phyloP scores from a whole-genome alignment of 2,888 invertebrate species.

The Drosophila greeni region DNA sequence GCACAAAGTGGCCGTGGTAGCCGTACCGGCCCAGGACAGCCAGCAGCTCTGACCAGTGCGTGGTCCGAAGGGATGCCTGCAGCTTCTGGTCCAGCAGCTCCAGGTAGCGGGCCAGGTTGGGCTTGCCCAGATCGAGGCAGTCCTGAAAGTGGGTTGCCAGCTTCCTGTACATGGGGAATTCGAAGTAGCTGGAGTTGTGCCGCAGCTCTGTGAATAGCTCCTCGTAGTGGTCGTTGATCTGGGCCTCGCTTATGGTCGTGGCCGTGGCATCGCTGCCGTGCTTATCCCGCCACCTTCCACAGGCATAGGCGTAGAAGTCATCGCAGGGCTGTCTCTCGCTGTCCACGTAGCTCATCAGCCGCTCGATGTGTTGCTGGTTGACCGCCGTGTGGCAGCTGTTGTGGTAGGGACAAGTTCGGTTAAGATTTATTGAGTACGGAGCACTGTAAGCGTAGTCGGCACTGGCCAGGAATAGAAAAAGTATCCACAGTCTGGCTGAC shows the following conservation, averaged over 20 bases:
- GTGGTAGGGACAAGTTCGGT: slow-evolving; percentile 56
- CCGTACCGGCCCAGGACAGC: slow-evolving; percentile 64
- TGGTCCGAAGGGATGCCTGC: slow-evolving; percentile 11
- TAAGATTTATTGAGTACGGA: slow-evolving; percentile 26
- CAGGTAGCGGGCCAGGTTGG: slow-evolving; percentile 52
- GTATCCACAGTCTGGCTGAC: slow-evolving; percentile 46
- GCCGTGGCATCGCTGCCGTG: slow-evolving; percentile 49
- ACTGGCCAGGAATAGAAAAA: slow-evolving; percentile 42
- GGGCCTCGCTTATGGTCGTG: slow-evolving; percentile 59
- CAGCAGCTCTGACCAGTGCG: slow-evolving; percentile 61
- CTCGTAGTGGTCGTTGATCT: slow-evolving; percentile 58
- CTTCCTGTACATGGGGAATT: slow-evolving; percentile 54
- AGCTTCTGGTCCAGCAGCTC: slow-evolving; percentile 42
- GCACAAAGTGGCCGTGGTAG: slow-evolving; percentile 65
- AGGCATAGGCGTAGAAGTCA: slow-evolving; percentile 68
- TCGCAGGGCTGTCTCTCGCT: slow-evolving; percentile 61
- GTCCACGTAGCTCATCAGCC: slow-evolving; percentile 57
- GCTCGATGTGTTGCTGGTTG: slow-evolving; percentile 57
- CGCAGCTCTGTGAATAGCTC: slow-evolving; percentile 52
- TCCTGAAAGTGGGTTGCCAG: slow-evolving; percentile 62
- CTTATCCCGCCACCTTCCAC: slow-evolving; percentile 64
- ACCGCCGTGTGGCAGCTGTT: slow-evolving; percentile 52
- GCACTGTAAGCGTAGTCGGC: slow-evolving; percentile 21
- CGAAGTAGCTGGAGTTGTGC: slow-evolving; percentile 7
- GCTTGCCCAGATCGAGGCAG: slow-evolving; percentile 43